Conservation (phyloP, 2,113 vertebrate genomes). For the Heloderma charlesbogerti region DNA sequence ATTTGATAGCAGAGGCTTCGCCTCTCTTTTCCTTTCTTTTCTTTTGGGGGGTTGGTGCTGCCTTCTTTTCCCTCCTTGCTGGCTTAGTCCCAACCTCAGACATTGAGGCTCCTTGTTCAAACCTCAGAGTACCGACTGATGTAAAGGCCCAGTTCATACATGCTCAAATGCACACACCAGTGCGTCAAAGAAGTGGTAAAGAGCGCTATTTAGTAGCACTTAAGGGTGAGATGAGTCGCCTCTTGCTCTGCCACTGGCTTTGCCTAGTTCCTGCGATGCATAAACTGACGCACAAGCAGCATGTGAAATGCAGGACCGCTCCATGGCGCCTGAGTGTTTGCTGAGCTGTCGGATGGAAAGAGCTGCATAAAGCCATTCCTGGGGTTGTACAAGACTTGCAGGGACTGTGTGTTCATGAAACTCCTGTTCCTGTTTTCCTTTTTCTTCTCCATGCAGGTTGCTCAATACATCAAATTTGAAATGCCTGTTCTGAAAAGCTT, state of each 20-base stretch:
- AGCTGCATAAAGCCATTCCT: fast-evolving
- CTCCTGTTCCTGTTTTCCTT: fast-evolving
- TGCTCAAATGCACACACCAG: not conserved
- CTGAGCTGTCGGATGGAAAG: not conserved
- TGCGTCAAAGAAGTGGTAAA: not conserved
- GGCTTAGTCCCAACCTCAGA: not conserved
- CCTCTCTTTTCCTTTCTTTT: not conserved
- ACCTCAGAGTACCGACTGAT: not conserved
- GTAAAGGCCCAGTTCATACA: not conserved
- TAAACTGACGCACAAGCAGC: too few relatives aligned
- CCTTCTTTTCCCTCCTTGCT: not conserved
- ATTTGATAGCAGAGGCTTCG: not conserved
- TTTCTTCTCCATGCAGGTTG: constrained; percentile 81
- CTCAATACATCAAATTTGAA: constrained; percentile 98
- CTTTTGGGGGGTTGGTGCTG: not conserved
- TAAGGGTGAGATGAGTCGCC: not conserved
- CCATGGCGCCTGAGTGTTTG: not conserved
- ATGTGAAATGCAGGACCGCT: not conserved
- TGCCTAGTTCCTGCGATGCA: not conserved
- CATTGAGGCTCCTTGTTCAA: not conserved
- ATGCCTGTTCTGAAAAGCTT: constrained; percentile 97
- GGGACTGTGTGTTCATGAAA: fast-evolving
- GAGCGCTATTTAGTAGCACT: not conserved
- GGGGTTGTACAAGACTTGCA: fast-evolving
- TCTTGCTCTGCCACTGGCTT: not conserved